Conservation (phyloP, 2,888 invertebrate species). For the Ophonus ardosiacus region DNA sequence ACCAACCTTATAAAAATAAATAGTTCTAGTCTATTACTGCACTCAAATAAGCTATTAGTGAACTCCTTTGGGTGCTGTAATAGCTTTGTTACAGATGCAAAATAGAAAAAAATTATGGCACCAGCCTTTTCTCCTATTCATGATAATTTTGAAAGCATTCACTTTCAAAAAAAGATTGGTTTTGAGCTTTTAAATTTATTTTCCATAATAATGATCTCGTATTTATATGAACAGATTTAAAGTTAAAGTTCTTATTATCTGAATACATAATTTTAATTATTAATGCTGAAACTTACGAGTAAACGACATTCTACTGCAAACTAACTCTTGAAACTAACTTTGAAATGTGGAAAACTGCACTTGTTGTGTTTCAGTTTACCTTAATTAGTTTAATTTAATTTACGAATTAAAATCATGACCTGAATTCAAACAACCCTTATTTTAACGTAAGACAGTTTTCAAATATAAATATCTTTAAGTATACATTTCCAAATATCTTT, state of each 20-base stretch:
- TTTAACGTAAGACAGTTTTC: background rate
- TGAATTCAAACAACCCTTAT: background rate
- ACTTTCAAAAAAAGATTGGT: too few relatives aligned
- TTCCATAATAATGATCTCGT: too few relatives aligned
- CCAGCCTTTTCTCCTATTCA: too few relatives aligned
- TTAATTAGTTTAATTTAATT: conserved; percentile 29
- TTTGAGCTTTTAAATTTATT: too few relatives aligned
- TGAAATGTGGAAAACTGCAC: conserved; percentile 16
- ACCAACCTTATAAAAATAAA: too few relatives aligned
- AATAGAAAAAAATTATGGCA: too few relatives aligned
- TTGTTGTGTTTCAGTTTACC: conserved; percentile 22
- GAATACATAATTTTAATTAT: background rate
- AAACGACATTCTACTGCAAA: background rate
- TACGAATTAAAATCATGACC: background rate
- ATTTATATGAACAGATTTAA: background rate
- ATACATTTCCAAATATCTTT: background rate
- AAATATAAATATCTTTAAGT: background rate
- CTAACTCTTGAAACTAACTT: conserved; percentile 2
- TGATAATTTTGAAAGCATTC: too few relatives aligned
- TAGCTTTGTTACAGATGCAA: too few relatives aligned
- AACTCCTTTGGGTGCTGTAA: too few relatives aligned
- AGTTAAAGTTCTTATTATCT: background rate
- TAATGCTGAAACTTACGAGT: conserved; percentile 3
- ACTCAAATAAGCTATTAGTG: too few relatives aligned
- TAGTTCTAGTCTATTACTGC: too few relatives aligned